Base-by-base conservation (phyloP, 2,797 vertebrate genomes). In the Todus mexicanus region DNA sequence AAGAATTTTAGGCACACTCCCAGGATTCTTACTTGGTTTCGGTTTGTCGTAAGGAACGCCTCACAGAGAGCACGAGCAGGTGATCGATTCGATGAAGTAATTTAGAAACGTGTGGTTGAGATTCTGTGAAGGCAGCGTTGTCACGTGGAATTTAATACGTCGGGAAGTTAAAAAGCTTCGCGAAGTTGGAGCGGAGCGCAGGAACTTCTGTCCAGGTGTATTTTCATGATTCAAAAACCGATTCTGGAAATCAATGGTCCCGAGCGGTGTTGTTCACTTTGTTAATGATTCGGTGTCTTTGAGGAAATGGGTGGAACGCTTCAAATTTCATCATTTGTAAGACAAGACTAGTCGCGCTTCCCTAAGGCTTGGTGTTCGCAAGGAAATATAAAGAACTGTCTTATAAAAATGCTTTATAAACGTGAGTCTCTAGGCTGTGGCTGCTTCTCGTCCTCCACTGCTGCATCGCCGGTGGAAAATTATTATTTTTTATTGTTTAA, bases 401-500 rank as follows among this genome's bases (percentile, higher is more conserved):
- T 19, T 74, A 13, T 26, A 76, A 84, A 92, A 93, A 59, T 59
- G 40, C 60, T 87, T 88, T 16, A 37, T 70, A 70, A 94, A 59
- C 53, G 15, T 57, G 15, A 56, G 29, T 60, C 56, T 91, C 64
- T 76, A 79, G 83, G 40, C 60, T 90, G 47, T 61, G 38, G 35
- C 73, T 92, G 29, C 14, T 81, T 82, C 74, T 91, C 93, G 80
- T 84, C 53, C n/a, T 74, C 40, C 66, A 37, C 59, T 86, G 87
- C 90, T 79, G 23, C 65, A 42, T 89, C 45, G 13, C 61, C 85
- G 63, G 47, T 93, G 81, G 88, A 84, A 93, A 95, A 95, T 96
- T 66, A 93, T 87, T 84, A 29, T 84, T 84, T 78, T 94, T 94
- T 86, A 88, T 94, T 94, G 89, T 92, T 92, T 80, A 87, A 94